Percentiles rank a stretch among this genome's conserved stretches.
These are phyloP conservation scores for Mormoops blainvillei DNA, from an alignment of 2,113 vertebrate species.

Conservation along the genomic window DNA sequence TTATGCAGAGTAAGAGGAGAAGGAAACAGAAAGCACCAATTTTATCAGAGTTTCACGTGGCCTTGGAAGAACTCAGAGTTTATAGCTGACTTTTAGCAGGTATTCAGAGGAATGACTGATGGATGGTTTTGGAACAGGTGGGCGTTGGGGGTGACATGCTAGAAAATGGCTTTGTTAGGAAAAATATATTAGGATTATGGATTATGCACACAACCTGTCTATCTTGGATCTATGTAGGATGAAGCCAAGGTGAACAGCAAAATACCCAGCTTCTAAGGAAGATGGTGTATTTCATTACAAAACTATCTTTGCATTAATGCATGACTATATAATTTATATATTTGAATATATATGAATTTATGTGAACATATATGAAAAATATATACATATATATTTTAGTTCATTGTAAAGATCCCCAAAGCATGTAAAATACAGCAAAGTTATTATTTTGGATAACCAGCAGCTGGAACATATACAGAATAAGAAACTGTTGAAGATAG, in stretches of 20 bases:
- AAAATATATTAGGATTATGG: not conserved
- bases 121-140: not conserved
- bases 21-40: not conserved
- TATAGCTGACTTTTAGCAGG: constrained; percentile 18
- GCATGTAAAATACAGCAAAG: not conserved
- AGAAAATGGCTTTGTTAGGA: not conserved
- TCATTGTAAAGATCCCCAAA: not conserved
- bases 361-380: not conserved
- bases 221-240: not conserved
- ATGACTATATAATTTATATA: not conserved
- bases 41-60: constrained; percentile 40
- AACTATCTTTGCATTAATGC: not conserved
- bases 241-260: not conserved
- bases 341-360: not conserved
- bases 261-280: not conserved
- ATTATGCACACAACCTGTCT: not conserved
- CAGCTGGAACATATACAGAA: not conserved
- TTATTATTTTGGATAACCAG: not conserved
- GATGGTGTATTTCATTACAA: not conserved
- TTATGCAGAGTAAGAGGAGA: not conserved
- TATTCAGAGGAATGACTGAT: not conserved
- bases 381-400: not conserved
- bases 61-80: not conserved
- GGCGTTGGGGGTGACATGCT: not conserved
- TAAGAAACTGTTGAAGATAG: not conserved